Evolutionary conservation across 2,113 vertebrate genomes (phyloP), one percentile per base, ranked within the genome.

Genomic region (Rattus rattus): DNA sequence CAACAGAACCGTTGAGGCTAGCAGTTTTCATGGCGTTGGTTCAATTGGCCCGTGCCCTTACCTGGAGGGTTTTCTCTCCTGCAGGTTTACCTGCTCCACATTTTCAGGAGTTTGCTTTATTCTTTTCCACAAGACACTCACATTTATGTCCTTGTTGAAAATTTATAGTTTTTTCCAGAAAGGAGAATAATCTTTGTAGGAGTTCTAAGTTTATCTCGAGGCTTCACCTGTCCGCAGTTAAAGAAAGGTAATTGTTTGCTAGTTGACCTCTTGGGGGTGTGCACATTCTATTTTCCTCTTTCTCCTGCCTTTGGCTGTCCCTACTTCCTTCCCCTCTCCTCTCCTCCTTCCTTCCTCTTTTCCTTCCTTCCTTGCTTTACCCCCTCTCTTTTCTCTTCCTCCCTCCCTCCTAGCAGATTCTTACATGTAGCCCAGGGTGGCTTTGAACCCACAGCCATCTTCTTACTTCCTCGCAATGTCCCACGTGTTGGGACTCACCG

Each of bases 61-160:
- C 56, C 54, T 73, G 0, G 9, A 84, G 65, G 59, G 19, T 59
- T 88, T 43, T 43, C 43, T 43, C 43, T 43, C 43, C 43, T 43
- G 43, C 43, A 43, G 43, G 3, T 43, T 43, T 43, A 43, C 63
- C 56, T 20, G 24, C 30, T 87, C 24, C 36, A 36, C 39, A 39
- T 72, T 91, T 94, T 85, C 75, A 49, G 11, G 24, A n/a, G 43
- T 43, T 63, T 65, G 56, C 49, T 63, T 84, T 67, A 65, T 88
- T 63, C 12, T 84, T 91, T 73, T 61, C 69, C 12, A 28, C 8
- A 19, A 49, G 47, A 43, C 8, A 70, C 30, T 22, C 79, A 30
- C 1, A 24, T 88, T 80, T 70, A 22, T 85, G 84, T 94, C 77
- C 22, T 47, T 83, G 72, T 86, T 69, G 47, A 92, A 97, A 94